These are phyloP conservation scores for Pseudomyrmex concolor DNA, from an alignment of 1,140 invertebrate species.

Conservation along the genomic window DNA sequence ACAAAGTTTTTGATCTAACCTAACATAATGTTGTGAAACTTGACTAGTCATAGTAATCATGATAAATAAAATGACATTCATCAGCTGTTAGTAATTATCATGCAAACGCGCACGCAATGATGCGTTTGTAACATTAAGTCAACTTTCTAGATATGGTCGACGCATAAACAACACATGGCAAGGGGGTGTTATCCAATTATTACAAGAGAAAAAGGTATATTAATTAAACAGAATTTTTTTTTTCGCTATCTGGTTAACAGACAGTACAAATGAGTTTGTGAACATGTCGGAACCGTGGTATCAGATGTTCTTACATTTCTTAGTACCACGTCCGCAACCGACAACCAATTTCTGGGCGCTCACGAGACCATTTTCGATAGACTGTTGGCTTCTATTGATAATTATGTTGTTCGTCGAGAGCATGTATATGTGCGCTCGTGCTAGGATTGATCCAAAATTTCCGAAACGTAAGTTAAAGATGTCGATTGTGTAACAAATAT, in stretches of 20 bases:
- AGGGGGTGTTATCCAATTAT: constrained; percentile 74
- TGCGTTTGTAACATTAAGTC: background rate
- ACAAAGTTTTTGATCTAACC: no score
- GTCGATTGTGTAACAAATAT: background rate
- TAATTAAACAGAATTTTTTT: no score
- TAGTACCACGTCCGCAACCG: constrained; percentile 79
- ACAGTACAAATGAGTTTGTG: constrained; percentile 63
- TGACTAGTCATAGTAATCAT: no score
- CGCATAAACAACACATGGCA: constrained; percentile 72
- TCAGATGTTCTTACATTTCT: constrained; percentile 71
- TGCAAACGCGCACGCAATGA: no score
- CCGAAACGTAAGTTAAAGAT: constrained; percentile 73
- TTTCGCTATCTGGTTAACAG: constrained; percentile 76
- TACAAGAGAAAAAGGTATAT: constrained; percentile 49
- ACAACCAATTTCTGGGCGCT: constrained; percentile 79
- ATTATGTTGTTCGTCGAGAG: constrained; percentile 64
- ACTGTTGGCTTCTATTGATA: constrained; percentile 73
- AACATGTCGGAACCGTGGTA: constrained; percentile 76
- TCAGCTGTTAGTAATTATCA: no score
- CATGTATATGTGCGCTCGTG: constrained; percentile 62
- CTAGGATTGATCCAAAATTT: constrained; percentile 72
- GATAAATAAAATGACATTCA: no score
- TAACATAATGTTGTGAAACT: no score
- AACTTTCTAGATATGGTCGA: constrained; percentile 72
- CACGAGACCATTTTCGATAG: constrained; percentile 72